Conservation (phyloP, 2,797 vertebrate genomes). For the Sandelia bainsii region DNA sequence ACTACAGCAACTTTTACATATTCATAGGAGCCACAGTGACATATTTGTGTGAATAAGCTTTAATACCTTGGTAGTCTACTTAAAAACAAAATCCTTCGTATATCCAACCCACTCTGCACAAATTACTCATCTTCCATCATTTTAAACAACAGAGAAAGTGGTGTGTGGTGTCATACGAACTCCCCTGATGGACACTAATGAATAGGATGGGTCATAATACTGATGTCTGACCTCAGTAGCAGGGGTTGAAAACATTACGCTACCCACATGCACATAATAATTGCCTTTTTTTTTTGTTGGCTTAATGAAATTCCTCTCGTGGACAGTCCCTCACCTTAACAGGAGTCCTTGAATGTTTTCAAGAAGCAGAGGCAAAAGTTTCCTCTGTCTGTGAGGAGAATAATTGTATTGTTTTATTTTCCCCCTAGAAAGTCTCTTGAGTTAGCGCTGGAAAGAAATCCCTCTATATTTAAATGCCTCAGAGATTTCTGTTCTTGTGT, state of each 20-base stretch:
- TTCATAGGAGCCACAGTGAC: conserved; percentile 10
- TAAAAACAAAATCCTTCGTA: conserved; percentile 9
- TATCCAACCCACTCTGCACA: not conserved
- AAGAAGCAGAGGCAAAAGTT: conserved; percentile 50
- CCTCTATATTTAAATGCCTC: conserved; percentile 10
- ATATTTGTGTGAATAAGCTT: conserved; percentile 14
- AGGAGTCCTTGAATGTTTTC: conserved; percentile 60
- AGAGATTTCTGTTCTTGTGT: not conserved
- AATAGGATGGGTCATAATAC: conserved; percentile 47
- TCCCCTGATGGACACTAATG: conserved; percentile 66
- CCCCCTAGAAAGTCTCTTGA: not conserved
- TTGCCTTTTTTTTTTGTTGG: conserved; percentile 41
- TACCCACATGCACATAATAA: conserved; percentile 50
- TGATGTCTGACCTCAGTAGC: conserved; percentile 60
- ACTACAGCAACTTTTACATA: conserved; percentile 12
- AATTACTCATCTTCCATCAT: conserved; percentile 30
- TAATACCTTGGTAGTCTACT: conserved; percentile 7
- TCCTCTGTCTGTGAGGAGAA: conserved; percentile 41
- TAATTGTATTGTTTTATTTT: conserved; percentile 15
- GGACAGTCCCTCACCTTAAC: conserved; percentile 65
- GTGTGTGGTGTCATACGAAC: conserved; percentile 1
- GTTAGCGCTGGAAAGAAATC: conserved; percentile 20
- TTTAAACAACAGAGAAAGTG: conserved; percentile 26
- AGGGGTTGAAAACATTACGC: conserved; percentile 45
- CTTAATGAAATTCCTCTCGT: conserved; percentile 68